Conservation (phyloP, 1,140 invertebrate genomes). For the Magallana gigas region DNA sequence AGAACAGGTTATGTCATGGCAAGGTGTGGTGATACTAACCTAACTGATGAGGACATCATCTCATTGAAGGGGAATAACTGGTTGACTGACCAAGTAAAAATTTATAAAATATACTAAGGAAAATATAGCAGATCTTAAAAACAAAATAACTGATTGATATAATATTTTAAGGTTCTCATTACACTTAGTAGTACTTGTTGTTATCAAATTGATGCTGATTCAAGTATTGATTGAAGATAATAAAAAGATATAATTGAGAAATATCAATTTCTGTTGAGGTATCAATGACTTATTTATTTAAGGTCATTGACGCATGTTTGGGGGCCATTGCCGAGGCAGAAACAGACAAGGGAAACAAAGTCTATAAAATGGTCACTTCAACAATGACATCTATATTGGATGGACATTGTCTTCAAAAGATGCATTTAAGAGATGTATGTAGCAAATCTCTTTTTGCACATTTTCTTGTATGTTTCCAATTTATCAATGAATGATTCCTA, state of each 20-base stretch:
- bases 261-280: too few species aligned
- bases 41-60: slow-evolving; percentile 26
- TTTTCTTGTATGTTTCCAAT: too few species aligned
- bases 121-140: too few species aligned
- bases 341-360: slow-evolving; percentile 31
- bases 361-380: slow-evolving; percentile 2
- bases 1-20: background rate
- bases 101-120: too few species aligned
- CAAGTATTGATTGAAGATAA: background rate
- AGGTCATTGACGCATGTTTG: slow-evolving; percentile 32
- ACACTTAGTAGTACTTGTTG: too few species aligned
- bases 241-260: background rate
- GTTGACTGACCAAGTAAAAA: slow-evolving; percentile 27
- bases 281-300: background rate
- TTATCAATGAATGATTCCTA: too few species aligned
- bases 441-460: too few species aligned
- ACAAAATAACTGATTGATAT: too few species aligned
- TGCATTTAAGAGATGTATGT: slow-evolving; percentile 4
- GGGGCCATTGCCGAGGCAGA: slow-evolving; percentile 9
- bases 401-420: slow-evolving; percentile 18
- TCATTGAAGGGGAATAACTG: slow-evolving; percentile 16
- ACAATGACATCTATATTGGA: slow-evolving; percentile 31
- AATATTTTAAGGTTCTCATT: too few species aligned
- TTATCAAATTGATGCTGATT: too few species aligned
- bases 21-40: background rate